These are phyloP conservation scores for Agrochola macilenta DNA, from an alignment of 2,888 invertebrate species.

Conservation along the genomic window DNA sequence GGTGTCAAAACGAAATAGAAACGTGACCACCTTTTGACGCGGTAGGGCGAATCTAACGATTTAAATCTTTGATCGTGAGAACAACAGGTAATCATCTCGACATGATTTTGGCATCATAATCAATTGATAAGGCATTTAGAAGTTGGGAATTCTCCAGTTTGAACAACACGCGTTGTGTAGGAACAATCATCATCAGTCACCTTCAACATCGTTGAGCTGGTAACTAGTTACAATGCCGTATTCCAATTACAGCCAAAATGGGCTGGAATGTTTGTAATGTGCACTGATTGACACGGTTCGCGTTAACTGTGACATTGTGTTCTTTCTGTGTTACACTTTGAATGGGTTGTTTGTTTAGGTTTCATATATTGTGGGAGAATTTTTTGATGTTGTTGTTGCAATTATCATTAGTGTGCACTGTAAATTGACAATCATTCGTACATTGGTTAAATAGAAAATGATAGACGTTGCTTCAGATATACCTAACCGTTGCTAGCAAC, in stretches of 20 bases:
- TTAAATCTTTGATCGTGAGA: conserved; percentile 9
- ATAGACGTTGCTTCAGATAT: not conserved
- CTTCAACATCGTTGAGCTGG: conserved; percentile 32
- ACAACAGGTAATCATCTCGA: not conserved
- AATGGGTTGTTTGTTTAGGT: conserved; percentile 10
- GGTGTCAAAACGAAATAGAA: not conserved
- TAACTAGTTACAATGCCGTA: conserved; percentile 46
- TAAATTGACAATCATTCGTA: not conserved
- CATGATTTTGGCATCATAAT: not conserved
- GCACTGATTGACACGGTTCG: conserved; percentile 56
- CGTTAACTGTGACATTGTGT: conserved; percentile 38
- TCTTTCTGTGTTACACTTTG: conserved; percentile 24
- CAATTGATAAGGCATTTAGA: conserved; percentile 6
- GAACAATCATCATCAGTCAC: conserved; percentile 21
- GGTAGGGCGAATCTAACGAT: not conserved
- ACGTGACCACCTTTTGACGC: not conserved
- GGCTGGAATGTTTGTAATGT: conserved; percentile 37
- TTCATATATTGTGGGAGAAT: not conserved
- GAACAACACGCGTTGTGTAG: not conserved
- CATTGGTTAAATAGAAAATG: not conserved
- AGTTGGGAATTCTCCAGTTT: not conserved
- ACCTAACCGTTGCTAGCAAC: no score
- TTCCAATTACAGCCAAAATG: conserved; percentile 43
- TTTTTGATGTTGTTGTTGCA: not conserved
- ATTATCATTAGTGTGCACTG: not conserved